phyloP scores from a whole-genome alignment of 2,888 invertebrate species.

The Eupithecia subumbrata region DNA sequence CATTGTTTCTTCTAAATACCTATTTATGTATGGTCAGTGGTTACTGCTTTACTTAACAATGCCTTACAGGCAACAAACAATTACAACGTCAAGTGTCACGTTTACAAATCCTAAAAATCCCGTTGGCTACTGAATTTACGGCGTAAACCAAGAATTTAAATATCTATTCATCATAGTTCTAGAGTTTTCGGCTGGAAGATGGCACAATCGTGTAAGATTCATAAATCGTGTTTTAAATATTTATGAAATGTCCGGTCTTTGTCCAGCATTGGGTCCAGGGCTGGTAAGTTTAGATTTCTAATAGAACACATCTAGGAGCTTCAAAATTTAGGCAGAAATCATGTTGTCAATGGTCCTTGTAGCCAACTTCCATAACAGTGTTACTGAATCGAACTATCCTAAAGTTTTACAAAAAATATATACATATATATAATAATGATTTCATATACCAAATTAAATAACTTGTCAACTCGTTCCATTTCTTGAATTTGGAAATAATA shows the following conservation, averaged over 20 bases:
- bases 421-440: no score
- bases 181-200: not conserved
- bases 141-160: conserved; percentile 21
- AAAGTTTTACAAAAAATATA: not conserved
- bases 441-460: no score
- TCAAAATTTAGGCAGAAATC: not conserved
- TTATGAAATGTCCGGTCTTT: not conserved
- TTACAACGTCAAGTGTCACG: conserved; percentile 1
- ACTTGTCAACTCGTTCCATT: no score
- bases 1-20: not conserved
- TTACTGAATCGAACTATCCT: not conserved
- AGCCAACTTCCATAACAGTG: not conserved
- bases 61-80: not conserved
- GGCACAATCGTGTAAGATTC: not conserved
- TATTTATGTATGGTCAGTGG: not conserved
- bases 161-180: conserved; percentile 11
- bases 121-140: conserved; percentile 18
- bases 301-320: not conserved
- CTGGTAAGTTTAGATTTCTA: not conserved
- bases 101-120: conserved; percentile 8
- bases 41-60: conserved; percentile 4
- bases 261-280: not conserved
- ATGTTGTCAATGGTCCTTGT: not conserved
- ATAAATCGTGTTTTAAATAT: not conserved
- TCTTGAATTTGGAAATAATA: no score